phyloP scores from a whole-genome alignment of 2,888 invertebrate genomes.

The Allygus modestus region DNA sequence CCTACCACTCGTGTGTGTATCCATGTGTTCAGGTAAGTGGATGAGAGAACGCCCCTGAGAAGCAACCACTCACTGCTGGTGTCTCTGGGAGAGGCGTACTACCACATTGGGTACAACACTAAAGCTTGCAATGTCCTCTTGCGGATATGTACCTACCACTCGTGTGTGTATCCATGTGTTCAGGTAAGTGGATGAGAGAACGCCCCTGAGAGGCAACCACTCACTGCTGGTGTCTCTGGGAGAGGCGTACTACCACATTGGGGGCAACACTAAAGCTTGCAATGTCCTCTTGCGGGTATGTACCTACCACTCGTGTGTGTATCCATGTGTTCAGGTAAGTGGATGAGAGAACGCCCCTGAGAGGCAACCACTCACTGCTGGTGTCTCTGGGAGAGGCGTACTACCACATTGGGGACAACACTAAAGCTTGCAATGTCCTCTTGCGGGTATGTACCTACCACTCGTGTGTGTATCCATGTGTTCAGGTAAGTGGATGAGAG shows the following conservation, averaged over 20 bases:
- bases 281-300: conserved; percentile 76
- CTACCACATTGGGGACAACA: conserved; percentile 83
- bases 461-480: too few species aligned
- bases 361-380: conserved; percentile 83
- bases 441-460: conserved; percentile 75
- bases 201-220: conserved; percentile 82
- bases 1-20: too few species aligned
- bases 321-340: too few species aligned
- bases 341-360: too few species aligned
- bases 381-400: conserved; percentile 85
- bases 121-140: conserved; percentile 80
- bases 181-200: conserved; percentile 81
- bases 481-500: too few species aligned
- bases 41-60: conserved; percentile 80
- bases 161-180: conserved; percentile 79
- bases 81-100: conserved; percentile 84
- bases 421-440: conserved; percentile 78
- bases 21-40: conserved; percentile 81
- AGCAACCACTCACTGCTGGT: conserved; percentile 83
- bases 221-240: conserved; percentile 83
- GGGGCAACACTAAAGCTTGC: conserved; percentile 83
- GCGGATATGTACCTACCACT: conserved; percentile 74
- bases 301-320: too few species aligned
- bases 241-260: conserved; percentile 84
- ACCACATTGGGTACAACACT: conserved; percentile 83